Conservation (phyloP, 2,113 vertebrate species). For the Apodemus sylvaticus region DNA sequence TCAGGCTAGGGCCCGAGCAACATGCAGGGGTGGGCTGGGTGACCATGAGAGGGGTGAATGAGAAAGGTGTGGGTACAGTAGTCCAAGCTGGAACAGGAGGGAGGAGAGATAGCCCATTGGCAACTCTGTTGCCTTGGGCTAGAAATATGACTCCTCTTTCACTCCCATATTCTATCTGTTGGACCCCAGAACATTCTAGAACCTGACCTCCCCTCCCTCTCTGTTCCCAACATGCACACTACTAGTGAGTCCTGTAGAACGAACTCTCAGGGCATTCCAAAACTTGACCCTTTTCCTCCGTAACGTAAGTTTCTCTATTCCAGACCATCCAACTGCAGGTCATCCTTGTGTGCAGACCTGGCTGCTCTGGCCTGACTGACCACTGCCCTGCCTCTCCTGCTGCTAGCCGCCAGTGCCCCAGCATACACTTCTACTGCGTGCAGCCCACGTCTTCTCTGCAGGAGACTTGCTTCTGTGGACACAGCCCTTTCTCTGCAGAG, state of each 20-base stretch:
- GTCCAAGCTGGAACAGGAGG: rapidly evolving
- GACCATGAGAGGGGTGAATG: too few species aligned
- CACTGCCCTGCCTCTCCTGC: background rate
- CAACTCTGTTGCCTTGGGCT: background rate
- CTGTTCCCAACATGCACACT: background rate
- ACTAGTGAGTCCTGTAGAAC: background rate
- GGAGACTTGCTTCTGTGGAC: background rate
- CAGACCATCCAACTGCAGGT: background rate
- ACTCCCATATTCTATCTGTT: too few species aligned
- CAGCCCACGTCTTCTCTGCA: too few species aligned
- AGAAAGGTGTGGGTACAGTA: background rate
- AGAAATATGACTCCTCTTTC: background rate
- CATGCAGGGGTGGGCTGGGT: background rate
- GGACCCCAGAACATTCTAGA: background rate
- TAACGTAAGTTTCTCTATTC: too few species aligned
- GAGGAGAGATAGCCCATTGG: rapidly evolving
- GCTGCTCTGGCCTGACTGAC: background rate
- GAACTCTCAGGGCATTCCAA: background rate
- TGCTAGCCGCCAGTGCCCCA: too few species aligned
- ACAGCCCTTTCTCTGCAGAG: background rate
- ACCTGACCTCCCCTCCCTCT: background rate
- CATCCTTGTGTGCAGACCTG: background rate
- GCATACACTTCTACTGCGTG: background rate
- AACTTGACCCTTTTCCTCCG: background rate
- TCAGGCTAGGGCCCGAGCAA: background rate